These are phyloP conservation scores for Montipora foliosa DNA, from an alignment of 64 coral and sea anemone genomes.

Conservation along the genomic window DNA sequence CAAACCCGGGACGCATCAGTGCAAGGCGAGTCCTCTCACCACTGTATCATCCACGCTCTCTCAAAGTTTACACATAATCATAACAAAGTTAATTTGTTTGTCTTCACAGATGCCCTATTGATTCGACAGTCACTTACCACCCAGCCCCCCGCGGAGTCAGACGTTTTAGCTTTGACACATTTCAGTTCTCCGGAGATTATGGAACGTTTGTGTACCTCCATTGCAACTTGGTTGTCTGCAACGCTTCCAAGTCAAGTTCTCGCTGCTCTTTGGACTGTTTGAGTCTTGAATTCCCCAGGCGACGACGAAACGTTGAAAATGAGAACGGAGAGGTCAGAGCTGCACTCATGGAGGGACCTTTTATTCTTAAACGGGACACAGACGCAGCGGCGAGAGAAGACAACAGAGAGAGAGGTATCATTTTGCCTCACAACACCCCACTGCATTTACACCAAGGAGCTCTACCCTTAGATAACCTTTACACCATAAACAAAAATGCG, in stretches of 20 bases:
- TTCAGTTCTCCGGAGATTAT: constrained; percentile 75
- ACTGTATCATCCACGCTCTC: too few relatives aligned
- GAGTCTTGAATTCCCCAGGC: constrained; percentile 29
- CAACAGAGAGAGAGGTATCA: neutral
- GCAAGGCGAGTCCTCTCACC: too few relatives aligned
- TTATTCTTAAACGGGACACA: constrained; percentile 11
- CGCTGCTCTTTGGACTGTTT: constrained; percentile 57
- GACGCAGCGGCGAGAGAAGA: neutral
- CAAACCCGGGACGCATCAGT: too few relatives aligned
- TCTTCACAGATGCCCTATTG: constrained; percentile 34
- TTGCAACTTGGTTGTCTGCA: constrained; percentile 85
- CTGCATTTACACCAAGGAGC: too few relatives aligned
- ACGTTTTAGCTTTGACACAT: constrained; percentile 88
- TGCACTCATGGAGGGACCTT: constrained; percentile 55
- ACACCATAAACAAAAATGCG: too few relatives aligned
- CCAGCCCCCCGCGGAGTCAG: constrained; percentile 29
- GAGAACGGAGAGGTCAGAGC: constrained; percentile 24
- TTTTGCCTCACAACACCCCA: too few relatives aligned
- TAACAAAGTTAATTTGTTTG: neutral
- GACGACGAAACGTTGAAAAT: constrained; percentile 11
- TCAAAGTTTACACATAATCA: too few relatives aligned
- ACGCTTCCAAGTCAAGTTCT: constrained; percentile 72
- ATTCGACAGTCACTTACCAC: constrained; percentile 76
- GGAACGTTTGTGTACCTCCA: constrained; percentile 83
- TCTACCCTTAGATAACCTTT: too few relatives aligned